Percentiles rank a stretch among this genome's conserved stretches.
These are phyloP conservation scores for Lutjanus campechanus DNA, from an alignment of 2,797 vertebrate species.

Conservation along the genomic window DNA sequence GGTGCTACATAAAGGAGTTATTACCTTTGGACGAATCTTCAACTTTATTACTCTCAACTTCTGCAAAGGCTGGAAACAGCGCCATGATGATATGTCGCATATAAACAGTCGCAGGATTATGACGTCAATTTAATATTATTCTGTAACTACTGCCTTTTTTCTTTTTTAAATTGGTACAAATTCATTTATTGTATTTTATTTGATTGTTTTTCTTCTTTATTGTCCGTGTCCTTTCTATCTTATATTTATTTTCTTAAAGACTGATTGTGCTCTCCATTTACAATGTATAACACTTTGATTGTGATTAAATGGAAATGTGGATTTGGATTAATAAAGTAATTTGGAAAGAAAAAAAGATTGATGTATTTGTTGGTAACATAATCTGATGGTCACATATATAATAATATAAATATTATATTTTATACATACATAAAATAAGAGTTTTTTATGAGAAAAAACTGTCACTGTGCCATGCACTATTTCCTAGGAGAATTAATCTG, in stretches of 20 bases:
- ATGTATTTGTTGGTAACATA: not conserved
- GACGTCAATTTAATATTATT: too few species aligned
- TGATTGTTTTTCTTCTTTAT: not conserved
- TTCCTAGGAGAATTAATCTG: too few species aligned
- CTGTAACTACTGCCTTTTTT: too few species aligned
- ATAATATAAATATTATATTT: not conserved
- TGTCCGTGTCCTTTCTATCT: not conserved
- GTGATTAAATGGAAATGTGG: not conserved
- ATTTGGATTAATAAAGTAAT: not conserved
- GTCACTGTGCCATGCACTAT: too few species aligned
- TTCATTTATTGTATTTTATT: not conserved
- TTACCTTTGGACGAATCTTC: conserved; percentile 78
- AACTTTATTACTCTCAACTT: conserved; percentile 50
- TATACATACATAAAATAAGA: too few species aligned
- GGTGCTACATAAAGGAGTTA: fast-evolving
- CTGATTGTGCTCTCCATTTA: not conserved
- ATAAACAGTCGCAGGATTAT: conserved; percentile 74
- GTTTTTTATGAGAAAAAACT: too few species aligned
- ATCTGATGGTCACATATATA: not conserved
- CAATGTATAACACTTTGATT: not conserved
- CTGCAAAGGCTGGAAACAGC: conserved; percentile 85
- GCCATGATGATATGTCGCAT: conserved; percentile 73
- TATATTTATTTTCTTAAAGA: not conserved
- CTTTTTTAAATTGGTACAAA: not conserved
- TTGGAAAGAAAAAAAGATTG: not conserved